Percentiles rank a stretch among this genome's conserved stretches.
Evolutionary conservation across 2,888 invertebrate species (phyloP).

Genomic region (Dryococelus australis): DNA sequence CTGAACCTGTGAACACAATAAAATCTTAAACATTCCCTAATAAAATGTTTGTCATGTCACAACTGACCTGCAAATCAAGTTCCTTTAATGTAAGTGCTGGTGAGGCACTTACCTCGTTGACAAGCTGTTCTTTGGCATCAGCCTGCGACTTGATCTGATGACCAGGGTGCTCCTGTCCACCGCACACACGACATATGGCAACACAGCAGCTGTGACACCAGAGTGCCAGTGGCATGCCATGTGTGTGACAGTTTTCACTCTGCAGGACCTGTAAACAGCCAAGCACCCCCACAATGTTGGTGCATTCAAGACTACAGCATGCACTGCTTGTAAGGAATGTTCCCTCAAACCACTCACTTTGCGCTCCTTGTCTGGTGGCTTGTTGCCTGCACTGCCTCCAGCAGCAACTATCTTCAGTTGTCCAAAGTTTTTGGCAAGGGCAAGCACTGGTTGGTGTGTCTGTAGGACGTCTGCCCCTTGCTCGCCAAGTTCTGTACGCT

Average conservation of each 20-base stretch:
- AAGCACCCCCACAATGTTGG: background rate
- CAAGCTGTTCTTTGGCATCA: conserved; percentile 72
- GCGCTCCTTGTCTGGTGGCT: conserved; percentile 54
- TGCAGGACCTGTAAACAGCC: conserved; percentile 17
- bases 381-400: conserved; percentile 52
- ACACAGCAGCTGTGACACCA: conserved; percentile 75
- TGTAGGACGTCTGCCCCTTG: conserved; percentile 72
- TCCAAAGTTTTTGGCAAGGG: conserved; percentile 70
- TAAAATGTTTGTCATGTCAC: no score
- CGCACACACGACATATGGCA: conserved; percentile 72
- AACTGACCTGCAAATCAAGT: no score
- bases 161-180: conserved; percentile 69
- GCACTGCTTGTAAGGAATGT: background rate
- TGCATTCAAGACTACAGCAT: background rate
- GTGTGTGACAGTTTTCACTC: conserved; percentile 72
- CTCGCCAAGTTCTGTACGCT: conserved; percentile 73
- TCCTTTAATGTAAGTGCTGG: no score
- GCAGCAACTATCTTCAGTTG: conserved; percentile 64
- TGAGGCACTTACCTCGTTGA: conserved; percentile 60
- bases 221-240: conserved; percentile 74
- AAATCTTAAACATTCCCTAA: background rate
- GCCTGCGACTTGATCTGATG: conserved; percentile 73
- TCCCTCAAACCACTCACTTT: conserved; percentile 40
- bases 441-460: conserved; percentile 72
- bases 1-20: conserved; percentile 59